These are phyloP conservation scores for Podarcis raffonei DNA, from an alignment of 2,113 vertebrate species.

Conservation along the genomic window DNA sequence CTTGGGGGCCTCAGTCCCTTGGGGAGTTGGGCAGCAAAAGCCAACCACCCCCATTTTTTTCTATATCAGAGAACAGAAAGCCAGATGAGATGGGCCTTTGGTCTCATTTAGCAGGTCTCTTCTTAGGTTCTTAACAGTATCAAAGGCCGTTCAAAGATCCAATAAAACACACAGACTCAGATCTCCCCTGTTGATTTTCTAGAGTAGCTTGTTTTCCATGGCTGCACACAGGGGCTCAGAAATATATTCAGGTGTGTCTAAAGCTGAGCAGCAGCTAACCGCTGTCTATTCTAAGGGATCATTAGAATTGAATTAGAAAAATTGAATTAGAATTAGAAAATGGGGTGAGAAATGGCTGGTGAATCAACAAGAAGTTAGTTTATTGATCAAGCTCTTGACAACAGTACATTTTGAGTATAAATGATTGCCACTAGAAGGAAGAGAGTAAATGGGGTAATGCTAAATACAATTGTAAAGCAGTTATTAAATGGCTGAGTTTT, in stretches of 20 bases:
- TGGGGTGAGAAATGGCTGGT: neutral
- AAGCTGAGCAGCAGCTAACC: neutral
- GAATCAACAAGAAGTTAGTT: neutral
- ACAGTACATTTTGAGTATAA: neutral
- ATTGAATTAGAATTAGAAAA: neutral
- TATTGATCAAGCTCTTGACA: neutral
- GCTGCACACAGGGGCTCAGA: neutral
- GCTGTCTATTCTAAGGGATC: neutral
- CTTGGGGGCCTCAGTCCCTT: too few species aligned
- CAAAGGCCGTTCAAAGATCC: neutral
- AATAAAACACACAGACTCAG: neutral
- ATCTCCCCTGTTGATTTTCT: neutral
- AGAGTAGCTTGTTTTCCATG: neutral
- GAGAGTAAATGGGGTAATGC: neutral
- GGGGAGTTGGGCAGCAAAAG: too few species aligned
- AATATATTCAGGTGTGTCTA: neutral
- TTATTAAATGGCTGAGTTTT: constrained; percentile 9
- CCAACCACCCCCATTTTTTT: too few species aligned
- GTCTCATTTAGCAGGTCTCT: neutral
- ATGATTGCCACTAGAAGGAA: neutral
- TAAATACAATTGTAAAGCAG: neutral
- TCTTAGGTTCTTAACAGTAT: neutral
- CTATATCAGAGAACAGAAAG: neutral
- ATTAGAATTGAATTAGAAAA: too few species aligned
- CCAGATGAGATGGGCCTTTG: neutral